Base-by-base conservation (phyloP, 2,113 vertebrate genomes). In the Actenoides hombroni region DNA sequence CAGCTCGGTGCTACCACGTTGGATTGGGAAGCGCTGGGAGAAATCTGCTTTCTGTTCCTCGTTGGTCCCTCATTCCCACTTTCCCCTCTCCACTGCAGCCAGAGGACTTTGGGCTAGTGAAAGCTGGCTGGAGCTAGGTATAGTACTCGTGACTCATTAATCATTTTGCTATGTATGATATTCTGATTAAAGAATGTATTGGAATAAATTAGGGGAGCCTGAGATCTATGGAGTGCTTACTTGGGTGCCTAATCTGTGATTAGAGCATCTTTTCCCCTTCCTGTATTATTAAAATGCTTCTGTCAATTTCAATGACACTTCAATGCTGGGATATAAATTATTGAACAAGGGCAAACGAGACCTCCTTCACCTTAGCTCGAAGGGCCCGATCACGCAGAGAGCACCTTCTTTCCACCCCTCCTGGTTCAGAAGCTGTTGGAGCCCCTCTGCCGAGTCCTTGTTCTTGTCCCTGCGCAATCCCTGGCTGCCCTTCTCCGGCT, bases 21-120 rank as follows among this genome's bases (percentile, higher is more conserved):
- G 31, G 51, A 0, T 2, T 67, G 84, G 61, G 70, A 39, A 81
- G 35, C 4, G 13, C 13, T 15, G 60, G 71, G 26, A 21, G 60
- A 64, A 68, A 26, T 0, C 0, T 35, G 4, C n/a, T 7, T 21
- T 33, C 9, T 1, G 4, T 16, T 37, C 33, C 16, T 46, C 1
- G 0, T 11, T 2, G 2, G 26, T 11, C 31, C 11, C 48, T 16
- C 37, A 0, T 44, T 53, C 46, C 37, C 21, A 0, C 25, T 29
- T 40, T 11, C 13, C 33, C 7, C 20, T 17, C 16, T 4, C 28
- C 2, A 17, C 2, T 10, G 28, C 46, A 26, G 15, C 25, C 12
- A 0, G 11, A 23, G 76, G 5, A 13, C 44, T 37, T 37, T 1
- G 57, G 49, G 49, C 39, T 69, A 3, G 39, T 9, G 19, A 33